phyloP scores from a whole-genome alignment of 2,113 vertebrate genomes.

The Aptenodytes forsteri region DNA sequence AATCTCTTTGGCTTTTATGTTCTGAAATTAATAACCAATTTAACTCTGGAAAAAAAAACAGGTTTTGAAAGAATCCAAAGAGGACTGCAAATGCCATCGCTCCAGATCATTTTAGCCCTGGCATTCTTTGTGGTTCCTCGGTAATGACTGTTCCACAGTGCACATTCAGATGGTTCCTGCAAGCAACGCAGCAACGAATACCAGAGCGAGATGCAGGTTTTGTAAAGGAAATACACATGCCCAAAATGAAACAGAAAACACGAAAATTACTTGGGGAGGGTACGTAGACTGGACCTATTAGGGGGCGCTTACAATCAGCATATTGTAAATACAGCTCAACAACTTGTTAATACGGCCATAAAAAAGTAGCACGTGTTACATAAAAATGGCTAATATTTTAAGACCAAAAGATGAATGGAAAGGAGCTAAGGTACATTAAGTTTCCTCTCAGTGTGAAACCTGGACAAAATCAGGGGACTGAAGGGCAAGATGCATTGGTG shows the following conservation, averaged over 20 bases:
- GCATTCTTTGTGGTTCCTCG: background rate
- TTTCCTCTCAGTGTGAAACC: background rate
- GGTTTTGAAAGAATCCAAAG: background rate
- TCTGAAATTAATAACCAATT: background rate
- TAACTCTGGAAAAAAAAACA: background rate
- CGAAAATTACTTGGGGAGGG: background rate
- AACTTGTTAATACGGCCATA: background rate
- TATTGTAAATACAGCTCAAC: slow-evolving; percentile 11
- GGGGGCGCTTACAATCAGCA: background rate
- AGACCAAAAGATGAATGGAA: background rate
- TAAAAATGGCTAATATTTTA: slow-evolving; percentile 10
- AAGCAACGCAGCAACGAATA: background rate
- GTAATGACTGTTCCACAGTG: background rate
- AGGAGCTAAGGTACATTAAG: background rate
- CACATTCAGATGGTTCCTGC: background rate
- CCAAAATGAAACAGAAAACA: background rate
- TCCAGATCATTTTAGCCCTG: background rate
- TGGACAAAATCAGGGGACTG: background rate
- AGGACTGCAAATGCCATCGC: background rate
- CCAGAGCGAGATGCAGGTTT: background rate
- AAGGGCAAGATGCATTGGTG: background rate
- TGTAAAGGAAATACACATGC: background rate
- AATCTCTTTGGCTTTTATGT: background rate
- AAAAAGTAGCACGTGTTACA: slow-evolving; percentile 31
- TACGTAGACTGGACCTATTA: background rate